Percentiles rank a stretch among this genome's conserved stretches.
phyloP scores from a whole-genome alignment of 2,113 vertebrate species.

The Arizona elegans region DNA sequence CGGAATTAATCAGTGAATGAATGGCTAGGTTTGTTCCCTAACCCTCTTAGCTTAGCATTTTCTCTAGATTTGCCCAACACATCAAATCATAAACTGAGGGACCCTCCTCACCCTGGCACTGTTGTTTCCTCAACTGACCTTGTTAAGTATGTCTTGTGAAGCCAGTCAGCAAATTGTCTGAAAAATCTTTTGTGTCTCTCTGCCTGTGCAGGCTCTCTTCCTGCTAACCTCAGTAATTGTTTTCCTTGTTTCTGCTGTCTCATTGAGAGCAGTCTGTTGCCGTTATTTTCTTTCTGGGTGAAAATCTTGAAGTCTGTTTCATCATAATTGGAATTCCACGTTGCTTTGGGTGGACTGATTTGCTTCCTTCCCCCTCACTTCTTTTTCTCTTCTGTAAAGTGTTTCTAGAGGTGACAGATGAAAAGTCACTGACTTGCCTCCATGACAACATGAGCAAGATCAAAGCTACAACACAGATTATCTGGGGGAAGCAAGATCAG shows the following conservation, averaged over 20 bases:
- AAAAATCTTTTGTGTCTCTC: neutral
- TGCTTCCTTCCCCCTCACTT: neutral
- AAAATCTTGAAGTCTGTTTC: neutral
- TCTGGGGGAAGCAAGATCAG: constrained; percentile 96
- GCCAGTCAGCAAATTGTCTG: neutral
- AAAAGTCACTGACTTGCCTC: constrained; percentile 80
- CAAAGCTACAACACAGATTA: constrained; percentile 80
- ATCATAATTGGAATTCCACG: neutral
- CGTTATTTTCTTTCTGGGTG: neutral
- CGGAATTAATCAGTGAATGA: neutral
- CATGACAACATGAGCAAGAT: constrained; percentile 86
- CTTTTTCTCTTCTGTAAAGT: constrained; percentile 69
- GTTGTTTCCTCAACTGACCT: neutral
- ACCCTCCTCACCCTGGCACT: neutral
- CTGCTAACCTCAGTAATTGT: neutral
- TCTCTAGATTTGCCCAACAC: neutral
- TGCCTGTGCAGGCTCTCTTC: too few relatives aligned
- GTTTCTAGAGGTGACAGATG: constrained; percentile 79
- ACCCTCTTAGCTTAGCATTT: neutral
- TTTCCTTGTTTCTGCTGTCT: neutral
- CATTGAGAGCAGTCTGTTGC: neutral
- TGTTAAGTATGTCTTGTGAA: neutral
- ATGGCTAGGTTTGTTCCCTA: neutral
- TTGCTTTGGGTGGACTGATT: constrained; percentile 16
- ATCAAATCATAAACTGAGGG: neutral